Evolutionary conservation across 2,888 invertebrate genomes (phyloP), one percentile per base, ranked within the genome.

Genomic region (Drosophila fulvimacula): DNA sequence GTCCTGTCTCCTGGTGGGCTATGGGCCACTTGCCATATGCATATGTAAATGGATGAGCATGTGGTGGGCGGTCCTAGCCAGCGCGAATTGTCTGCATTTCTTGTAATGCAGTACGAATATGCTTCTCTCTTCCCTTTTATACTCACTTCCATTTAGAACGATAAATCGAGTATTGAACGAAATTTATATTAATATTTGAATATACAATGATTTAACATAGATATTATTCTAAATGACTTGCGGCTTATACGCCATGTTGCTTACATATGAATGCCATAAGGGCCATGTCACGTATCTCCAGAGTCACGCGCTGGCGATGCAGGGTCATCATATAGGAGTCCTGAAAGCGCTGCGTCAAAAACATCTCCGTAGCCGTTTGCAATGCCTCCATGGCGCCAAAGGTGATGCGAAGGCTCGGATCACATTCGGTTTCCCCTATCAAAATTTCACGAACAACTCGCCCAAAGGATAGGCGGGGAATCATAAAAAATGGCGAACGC

Each of bases 361-460:
- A 94, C 67, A 93, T 90, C 83, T 94, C 94, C 0, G 92, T 65
- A 2, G 94, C 88, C 77, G 93, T 93, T 76, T 94, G 94, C 27
- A 94, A 61, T 0, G 73, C 75, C 13, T 49, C 60, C 38, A 73
- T 17, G 0, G 73, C 74, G 7, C 34, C 41, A 6, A 30, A 0
- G n/a, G 69, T 69, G 9, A 73, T 46, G 17, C 63, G 51, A 5
- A 19, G n/a, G 0, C 15, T 21, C 0, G 38, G 0, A 0, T 7
- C 0, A 4, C 48, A 48, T 1, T 0, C 1, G 7, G 11, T 1
- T n/a, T 27, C 1, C 2, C 13, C 0, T 4, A 21, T 0, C 15
- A 73, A 9, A 15, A 69, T 30, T 1, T 74, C 69, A 3, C 75
- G 73, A 3, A 73, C 75, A 3, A 73, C 42, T 3, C 73, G 73